Evolutionary conservation across 2,113 vertebrate genomes (phyloP).

Genomic region (Cinclus mexicanus): DNA sequence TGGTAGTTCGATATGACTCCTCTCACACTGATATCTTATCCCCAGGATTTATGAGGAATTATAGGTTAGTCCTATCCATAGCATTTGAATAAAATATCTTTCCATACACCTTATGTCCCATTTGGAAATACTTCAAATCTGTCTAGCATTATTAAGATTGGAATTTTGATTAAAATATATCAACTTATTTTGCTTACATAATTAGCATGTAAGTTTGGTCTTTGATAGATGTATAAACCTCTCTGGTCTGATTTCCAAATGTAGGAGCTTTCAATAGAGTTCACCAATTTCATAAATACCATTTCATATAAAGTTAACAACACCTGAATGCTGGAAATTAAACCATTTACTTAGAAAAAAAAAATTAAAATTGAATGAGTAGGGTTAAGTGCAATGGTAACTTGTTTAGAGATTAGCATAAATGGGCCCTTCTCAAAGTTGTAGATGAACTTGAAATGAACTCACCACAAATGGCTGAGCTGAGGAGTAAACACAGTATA

Average conservation of each 20-base stretch:
- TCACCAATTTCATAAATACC: neutral
- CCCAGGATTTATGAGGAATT: neutral
- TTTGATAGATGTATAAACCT: neutral
- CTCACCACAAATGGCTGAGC: neutral
- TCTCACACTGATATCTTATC: neutral
- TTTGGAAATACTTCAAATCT: neutral
- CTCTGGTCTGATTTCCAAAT: neutral
- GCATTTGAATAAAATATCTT: neutral
- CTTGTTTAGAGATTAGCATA: neutral
- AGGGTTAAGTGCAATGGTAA: neutral
- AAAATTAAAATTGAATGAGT: neutral
- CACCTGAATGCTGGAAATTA: neutral
- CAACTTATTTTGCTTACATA: neutral
- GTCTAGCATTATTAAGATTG: neutral
- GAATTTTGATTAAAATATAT: neutral
- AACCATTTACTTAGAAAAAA: neutral
- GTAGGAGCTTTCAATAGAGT: neutral
- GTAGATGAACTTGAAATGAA: neutral
- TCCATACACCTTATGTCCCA: neutral
- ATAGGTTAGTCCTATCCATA: neutral
- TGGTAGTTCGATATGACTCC: neutral
- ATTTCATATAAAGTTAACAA: neutral
- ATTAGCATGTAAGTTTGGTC: neutral
- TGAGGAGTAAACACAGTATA: neutral
- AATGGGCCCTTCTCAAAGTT: neutral